Conservation (phyloP, 2,888 invertebrate species). For the Lycocerus yunnanus region DNA sequence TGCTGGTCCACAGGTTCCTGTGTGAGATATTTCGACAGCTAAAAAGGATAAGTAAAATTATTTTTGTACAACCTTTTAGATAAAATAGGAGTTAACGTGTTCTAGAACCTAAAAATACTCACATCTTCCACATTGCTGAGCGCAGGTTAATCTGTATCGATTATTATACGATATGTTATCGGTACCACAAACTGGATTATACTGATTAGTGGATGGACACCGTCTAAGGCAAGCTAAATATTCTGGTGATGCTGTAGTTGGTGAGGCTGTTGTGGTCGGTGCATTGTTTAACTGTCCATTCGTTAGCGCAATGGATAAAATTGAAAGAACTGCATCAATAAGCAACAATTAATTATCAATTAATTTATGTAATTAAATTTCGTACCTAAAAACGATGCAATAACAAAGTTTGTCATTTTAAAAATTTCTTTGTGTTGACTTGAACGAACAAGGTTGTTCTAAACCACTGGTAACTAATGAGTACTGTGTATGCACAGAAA, state of each 20-base stretch:
- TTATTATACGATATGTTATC: slow-evolving; percentile 5
- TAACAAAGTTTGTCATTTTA: not conserved
- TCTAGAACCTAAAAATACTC: not conserved
- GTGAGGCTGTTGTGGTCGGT: not conserved
- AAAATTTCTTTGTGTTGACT: not conserved
- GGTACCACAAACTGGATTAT: slow-evolving; percentile 19
- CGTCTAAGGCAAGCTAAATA: not conserved
- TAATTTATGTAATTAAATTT: not conserved
- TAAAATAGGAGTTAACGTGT: no score
- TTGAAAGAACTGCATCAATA: not conserved
- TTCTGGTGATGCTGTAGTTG: not conserved
- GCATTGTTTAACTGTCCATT: not conserved
- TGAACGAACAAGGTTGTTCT: not conserved
- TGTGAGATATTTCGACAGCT: not conserved
- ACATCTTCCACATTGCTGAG: slow-evolving; percentile 17
- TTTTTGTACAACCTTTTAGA: not conserved
- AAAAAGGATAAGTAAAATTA: not conserved
- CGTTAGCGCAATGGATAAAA: not conserved
- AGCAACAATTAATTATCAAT: not conserved
- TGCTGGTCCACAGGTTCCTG: slow-evolving; percentile 1
- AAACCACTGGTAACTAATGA: not conserved
- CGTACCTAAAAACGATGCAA: not conserved
- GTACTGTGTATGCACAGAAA: not conserved
- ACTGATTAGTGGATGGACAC: slow-evolving; percentile 6
- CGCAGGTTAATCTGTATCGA: slow-evolving; percentile 8